A percentile compares a stretch with the other conserved stretches of the same genome.
phyloP scores from a whole-genome alignment of 2,113 vertebrate genomes.

The Taurulus bubalis region DNA sequence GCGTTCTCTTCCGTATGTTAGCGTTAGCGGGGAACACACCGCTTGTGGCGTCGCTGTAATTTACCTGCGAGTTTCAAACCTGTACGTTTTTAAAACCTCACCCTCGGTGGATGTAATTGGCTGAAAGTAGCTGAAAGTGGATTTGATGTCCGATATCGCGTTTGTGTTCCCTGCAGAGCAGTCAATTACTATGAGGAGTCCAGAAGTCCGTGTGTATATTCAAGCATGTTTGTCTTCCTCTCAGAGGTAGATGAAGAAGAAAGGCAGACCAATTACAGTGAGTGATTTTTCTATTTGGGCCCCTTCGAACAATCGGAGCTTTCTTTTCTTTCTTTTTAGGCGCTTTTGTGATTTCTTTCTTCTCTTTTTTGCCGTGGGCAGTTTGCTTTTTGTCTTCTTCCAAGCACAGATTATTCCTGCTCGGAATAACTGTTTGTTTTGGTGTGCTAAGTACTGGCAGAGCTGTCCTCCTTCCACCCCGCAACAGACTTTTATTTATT shows the following conservation, averaged over 20 bases:
- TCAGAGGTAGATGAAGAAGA: conserved; percentile 39
- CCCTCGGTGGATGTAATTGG: neutral
- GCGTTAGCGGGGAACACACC: neutral
- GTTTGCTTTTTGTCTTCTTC: conserved; percentile 49
- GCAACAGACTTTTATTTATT: neutral
- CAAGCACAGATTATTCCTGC: conserved; percentile 45
- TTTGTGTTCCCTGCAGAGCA: conserved; percentile 9
- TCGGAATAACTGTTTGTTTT: conserved; percentile 48
- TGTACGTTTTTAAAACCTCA: neutral
- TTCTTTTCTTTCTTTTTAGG: conserved; percentile 15
- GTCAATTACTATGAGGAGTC: conserved; percentile 28
- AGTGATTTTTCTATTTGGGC: conserved; percentile 45
- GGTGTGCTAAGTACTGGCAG: neutral
- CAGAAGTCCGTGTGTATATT: conserved; percentile 20
- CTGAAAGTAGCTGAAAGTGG: conserved; percentile 34
- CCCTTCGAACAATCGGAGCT: conserved; percentile 16
- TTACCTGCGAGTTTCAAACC: conserved; percentile 5
- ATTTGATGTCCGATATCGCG: conserved; percentile 30
- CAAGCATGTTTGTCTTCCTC: conserved; percentile 25
- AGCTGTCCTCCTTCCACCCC: conserved; percentile 11
- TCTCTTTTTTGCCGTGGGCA: conserved; percentile 12
- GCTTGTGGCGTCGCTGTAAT: neutral
- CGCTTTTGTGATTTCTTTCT: conserved; percentile 22
- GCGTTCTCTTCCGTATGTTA: neutral
- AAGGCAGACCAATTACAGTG: conserved; percentile 42